phyloP scores from a whole-genome alignment of 2,888 invertebrate species.

The Euplexia lucipara region DNA sequence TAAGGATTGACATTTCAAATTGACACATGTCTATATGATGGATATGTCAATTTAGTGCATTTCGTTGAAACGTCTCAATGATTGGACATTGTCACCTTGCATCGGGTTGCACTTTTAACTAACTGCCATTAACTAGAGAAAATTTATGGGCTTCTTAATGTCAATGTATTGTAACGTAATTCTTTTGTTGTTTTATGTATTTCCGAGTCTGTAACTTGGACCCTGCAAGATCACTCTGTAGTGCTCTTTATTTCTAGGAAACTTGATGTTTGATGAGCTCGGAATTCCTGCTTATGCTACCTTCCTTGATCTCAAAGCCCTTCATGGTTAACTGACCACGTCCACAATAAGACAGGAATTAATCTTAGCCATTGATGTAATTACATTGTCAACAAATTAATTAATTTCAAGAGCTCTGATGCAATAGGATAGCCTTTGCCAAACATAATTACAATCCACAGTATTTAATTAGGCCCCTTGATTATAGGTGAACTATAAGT shows the following conservation, averaged over 20 bases:
- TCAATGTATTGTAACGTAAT: neutral
- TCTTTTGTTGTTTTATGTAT: neutral
- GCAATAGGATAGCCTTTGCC: neutral
- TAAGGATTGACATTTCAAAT: constrained; percentile 29
- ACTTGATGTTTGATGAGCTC: neutral
- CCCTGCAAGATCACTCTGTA: too few relatives aligned
- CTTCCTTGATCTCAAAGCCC: neutral
- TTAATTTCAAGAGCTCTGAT: neutral
- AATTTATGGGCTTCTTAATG: neutral
- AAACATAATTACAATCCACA: neutral
- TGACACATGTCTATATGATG: neutral
- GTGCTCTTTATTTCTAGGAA: neutral
- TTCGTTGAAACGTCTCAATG: neutral
- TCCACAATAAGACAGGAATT: constrained; percentile 9
- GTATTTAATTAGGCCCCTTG: neutral
- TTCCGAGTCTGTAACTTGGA: neutral
- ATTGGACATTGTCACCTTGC: neutral
- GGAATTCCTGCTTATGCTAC: neutral
- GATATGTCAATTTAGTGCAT: constrained; percentile 15
- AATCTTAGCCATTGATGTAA: constrained; percentile 25
- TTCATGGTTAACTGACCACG: neutral
- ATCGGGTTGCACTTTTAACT: neutral
- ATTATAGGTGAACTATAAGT: neutral
- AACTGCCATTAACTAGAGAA: neutral
- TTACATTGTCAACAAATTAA: constrained; percentile 16